Evolutionary conservation across 2,113 vertebrate genomes (phyloP), one percentile per base, ranked within the genome.

Genomic region (Eulemur rufifrons): DNA sequence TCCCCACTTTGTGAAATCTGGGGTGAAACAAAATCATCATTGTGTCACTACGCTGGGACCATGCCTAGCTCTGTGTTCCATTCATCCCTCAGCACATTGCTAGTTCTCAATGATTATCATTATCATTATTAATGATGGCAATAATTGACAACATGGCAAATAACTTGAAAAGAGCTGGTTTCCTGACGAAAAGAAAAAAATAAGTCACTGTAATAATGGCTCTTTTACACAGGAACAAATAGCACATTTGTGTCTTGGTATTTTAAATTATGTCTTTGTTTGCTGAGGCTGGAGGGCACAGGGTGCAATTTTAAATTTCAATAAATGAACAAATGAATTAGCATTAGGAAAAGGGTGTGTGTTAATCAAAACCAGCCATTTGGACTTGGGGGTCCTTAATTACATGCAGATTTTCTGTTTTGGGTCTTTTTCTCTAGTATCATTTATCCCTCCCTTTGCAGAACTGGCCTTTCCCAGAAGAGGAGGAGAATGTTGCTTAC

Each of bases 261-360:
- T 96, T 97, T 97, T 97, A 97, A 98, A 98, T 98, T 95, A 97
- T 97, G 95, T 92, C 98, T 97, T 96, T 97, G 95, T 97, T 98
- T 91, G 95, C 96, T 8, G 39, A 97, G 85, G 61, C 98, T 97
- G 96, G 97, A 98, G 97, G 98, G 98, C 97, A 96, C 23, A 89
- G 97, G 97, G 95, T 96, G 82, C 87, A 89, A 96, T 97, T 96
- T 96, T 95, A 97, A 97, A 98, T 89, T 95, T 76, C 89, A 97
- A 83, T 97, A 98, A 97, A 89, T 95, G 97, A 98, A 95, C 95
- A 96, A 93, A 95, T 97, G 89, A 97, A 96, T 98, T 97, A 98
- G 76, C 92, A 93, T 94, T 95, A 97, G 66, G 96, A 68, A 94
- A 95, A 97, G 95, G 86, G 97, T 90, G 34, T 80, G 90, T 94